Evolutionary conservation across 2,888 invertebrate genomes (phyloP).

Genomic region (Endotricha flammealis): DNA sequence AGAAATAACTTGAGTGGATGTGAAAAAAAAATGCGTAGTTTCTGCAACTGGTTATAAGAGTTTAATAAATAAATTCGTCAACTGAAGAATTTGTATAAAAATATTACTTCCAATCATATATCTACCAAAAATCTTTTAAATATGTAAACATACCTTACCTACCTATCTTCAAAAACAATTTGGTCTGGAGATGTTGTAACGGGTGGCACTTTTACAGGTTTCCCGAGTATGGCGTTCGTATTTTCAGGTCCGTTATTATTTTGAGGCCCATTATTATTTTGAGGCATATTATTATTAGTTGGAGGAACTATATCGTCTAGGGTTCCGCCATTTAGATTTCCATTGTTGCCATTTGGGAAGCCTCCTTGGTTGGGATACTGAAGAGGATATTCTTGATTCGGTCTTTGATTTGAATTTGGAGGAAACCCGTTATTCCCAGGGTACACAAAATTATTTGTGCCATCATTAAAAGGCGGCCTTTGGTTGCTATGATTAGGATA

Average conservation of each 20-base stretch:
- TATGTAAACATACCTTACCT: constrained; percentile 16
- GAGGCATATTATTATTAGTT: constrained; percentile 15
- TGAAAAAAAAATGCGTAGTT: no score
- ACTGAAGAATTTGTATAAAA: no score
- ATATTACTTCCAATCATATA: no score
- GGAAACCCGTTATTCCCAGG: background rate
- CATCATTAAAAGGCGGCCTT: background rate
- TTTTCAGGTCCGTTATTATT: constrained; percentile 14
- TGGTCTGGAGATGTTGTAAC: constrained; percentile 18
- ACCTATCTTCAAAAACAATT: constrained; percentile 27
- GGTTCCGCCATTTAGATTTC: constrained; percentile 15
- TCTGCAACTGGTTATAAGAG: no score
- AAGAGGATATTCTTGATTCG: constrained; percentile 2
- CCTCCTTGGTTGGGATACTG: constrained; percentile 9
- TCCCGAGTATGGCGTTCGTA: constrained; percentile 26
- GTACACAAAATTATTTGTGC: background rate
- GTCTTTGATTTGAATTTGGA: background rate
- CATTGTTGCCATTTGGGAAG: constrained; percentile 9
- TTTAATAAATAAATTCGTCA: no score
- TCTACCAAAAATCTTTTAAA: no score
- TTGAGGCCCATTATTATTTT: constrained; percentile 16
- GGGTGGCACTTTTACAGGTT: constrained; percentile 27
- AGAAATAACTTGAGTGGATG: no score
- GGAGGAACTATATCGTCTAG: constrained; percentile 19
- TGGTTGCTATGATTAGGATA: constrained; percentile 4